Percentiles rank a stretch among this genome's conserved stretches.
Evolutionary conservation across 2,113 vertebrate species (phyloP).

Genomic region (Pseudopodoces humilis): DNA sequence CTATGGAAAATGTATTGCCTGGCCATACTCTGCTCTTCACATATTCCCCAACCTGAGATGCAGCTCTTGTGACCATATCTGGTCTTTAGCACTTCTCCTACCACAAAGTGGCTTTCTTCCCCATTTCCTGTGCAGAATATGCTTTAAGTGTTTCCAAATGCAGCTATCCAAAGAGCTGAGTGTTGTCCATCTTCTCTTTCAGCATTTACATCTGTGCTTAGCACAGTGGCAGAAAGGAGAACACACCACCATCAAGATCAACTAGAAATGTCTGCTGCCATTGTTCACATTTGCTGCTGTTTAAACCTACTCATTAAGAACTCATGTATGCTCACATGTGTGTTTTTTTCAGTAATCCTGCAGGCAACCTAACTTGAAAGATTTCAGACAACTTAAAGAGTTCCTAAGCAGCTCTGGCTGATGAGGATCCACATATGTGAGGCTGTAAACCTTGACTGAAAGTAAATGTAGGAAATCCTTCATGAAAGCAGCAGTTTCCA

Average conservation of each 20-base stretch:
- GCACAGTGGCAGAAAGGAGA: neutral
- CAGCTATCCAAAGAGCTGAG: neutral
- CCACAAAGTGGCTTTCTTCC: neutral
- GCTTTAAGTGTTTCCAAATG: neutral
- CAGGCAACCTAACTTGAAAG: neutral
- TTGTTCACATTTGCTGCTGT: neutral
- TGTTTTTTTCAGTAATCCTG: neutral
- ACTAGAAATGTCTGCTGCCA: neutral
- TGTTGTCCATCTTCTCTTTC: neutral
- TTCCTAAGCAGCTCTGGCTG: neutral
- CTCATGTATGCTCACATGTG: rapidly evolving
- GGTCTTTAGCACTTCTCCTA: neutral
- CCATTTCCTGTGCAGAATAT: neutral
- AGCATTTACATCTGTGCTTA: neutral
- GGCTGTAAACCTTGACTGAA: neutral
- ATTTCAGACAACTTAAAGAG: neutral
- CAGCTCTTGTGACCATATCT: neutral
- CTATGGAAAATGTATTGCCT: rapidly evolving
- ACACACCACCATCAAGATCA: neutral
- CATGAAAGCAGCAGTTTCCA: neutral
- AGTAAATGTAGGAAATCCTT: neutral
- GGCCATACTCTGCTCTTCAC: neutral
- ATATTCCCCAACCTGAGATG: neutral
- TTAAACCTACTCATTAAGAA: neutral
- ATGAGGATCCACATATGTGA: neutral